phyloP scores from a whole-genome alignment of 2,113 vertebrate genomes.

The Sula dactylatra region DNA sequence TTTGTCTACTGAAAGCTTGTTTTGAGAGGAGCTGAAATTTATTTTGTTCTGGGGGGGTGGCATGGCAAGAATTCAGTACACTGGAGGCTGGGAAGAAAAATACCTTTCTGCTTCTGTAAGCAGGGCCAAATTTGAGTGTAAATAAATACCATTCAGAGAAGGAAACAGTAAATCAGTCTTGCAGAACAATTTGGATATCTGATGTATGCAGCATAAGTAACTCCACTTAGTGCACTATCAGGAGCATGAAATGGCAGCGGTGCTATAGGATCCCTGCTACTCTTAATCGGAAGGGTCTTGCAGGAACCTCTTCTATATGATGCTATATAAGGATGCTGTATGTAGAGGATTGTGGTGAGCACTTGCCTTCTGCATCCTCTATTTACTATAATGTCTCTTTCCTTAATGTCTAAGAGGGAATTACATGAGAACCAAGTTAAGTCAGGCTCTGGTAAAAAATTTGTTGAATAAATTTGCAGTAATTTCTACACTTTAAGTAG shows the following conservation, averaged over 20 bases:
- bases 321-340: not conserved
- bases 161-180: constrained; percentile 30
- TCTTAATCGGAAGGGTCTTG: not conserved
- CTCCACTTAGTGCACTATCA: not conserved
- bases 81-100: not conserved
- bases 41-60: not conserved
- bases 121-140: not conserved
- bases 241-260: not conserved
- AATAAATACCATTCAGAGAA: constrained; percentile 27
- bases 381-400: not conserved
- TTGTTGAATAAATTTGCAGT: not conserved
- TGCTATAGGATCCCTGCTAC: not conserved
- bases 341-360: not conserved
- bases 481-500: not conserved
- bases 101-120: not conserved
- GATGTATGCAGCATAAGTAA: not conserved
- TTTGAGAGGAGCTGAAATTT: constrained; percentile 14
- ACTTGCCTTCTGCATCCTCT: not conserved
- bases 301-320: not conserved
- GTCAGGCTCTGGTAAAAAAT: not conserved
- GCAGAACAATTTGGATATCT: not conserved
- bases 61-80: not conserved
- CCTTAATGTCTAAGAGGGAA: not conserved
- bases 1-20: not conserved
- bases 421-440: not conserved